Evolutionary conservation across 2,113 vertebrate genomes (phyloP).

Genomic region (Gobio gobio): DNA sequence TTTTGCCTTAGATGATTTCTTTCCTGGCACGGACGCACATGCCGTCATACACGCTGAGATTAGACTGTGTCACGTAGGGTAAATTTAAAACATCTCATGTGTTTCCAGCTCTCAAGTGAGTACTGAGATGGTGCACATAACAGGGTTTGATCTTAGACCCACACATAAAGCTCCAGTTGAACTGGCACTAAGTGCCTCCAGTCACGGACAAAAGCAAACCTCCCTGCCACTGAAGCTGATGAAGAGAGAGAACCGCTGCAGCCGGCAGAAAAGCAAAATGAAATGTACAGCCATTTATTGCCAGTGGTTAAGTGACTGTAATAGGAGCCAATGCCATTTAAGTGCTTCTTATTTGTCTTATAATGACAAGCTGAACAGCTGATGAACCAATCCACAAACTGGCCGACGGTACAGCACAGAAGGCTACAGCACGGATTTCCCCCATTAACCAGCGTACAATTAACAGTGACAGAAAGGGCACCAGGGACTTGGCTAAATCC

Average conservation of each 20-base stretch:
- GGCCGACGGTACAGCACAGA: conserved; percentile 8
- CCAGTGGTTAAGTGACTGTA: conserved; percentile 51
- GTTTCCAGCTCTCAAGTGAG: conserved; percentile 33
- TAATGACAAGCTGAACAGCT: conserved; percentile 51
- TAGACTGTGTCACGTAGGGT: conserved; percentile 18
- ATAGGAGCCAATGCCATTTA: conserved; percentile 52
- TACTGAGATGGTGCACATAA: background rate
- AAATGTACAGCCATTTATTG: conserved; percentile 51
- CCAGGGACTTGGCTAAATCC: conserved; percentile 1
- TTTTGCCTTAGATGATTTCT: conserved; percentile 16
- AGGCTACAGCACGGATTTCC: conserved; percentile 17
- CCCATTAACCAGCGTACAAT: conserved; percentile 20
- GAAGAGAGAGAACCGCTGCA: conserved; percentile 22
- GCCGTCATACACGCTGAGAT: conserved; percentile 15
- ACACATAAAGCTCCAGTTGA: conserved; percentile 38
- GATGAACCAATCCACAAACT: conserved; percentile 34
- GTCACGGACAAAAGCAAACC: conserved; percentile 49
- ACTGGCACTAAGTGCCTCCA: conserved; percentile 39
- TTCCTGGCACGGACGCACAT: background rate
- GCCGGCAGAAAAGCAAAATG: conserved; percentile 18
- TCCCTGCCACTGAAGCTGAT: conserved; percentile 31
- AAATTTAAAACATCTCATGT: conserved; percentile 45
- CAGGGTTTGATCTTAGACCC: conserved; percentile 55
- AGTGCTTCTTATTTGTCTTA: conserved; percentile 55
- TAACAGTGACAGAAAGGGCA: conserved; percentile 23